Conservation (phyloP, 2,113 vertebrate genomes). For the Anas platyrhynchos region DNA sequence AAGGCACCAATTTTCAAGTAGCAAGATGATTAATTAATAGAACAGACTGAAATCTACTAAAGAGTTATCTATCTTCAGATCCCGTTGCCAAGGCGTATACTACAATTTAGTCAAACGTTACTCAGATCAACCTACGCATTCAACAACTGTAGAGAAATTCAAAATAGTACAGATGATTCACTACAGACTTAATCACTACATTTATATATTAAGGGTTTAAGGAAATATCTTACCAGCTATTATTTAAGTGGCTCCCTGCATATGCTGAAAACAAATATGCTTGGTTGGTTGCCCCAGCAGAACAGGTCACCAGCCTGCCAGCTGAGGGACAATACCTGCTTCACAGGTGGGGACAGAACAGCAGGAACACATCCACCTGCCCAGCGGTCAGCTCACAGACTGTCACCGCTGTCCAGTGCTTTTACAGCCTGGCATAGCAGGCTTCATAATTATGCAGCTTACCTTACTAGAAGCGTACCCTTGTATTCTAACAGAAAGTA, state of each 20-base stretch:
- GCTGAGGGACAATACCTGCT: not conserved
- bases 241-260: not conserved
- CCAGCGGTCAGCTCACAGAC: not conserved
- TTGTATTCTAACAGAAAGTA: not conserved
- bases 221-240: not conserved
- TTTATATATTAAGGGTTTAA: not conserved
- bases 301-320: not conserved
- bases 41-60: not conserved
- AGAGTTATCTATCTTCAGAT: not conserved
- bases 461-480: not conserved
- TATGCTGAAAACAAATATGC: not conserved
- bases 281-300: not conserved
- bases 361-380: not conserved
- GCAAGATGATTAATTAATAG: constrained; percentile 17
- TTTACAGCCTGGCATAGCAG: not conserved
- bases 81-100: not conserved
- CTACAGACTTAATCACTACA: not conserved
- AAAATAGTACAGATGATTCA: not conserved
- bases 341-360: not conserved
- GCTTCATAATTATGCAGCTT: not conserved
- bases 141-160: not conserved
- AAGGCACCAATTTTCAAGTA: not conserved
- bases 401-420: not conserved
- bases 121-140: not conserved
- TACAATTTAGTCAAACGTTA: not conserved